A percentile compares a stretch with the other conserved stretches of the same genome.
Conservation (phyloP, 1,140 invertebrate genomes). For the Macrotrachela quadricornifera region DNA sequence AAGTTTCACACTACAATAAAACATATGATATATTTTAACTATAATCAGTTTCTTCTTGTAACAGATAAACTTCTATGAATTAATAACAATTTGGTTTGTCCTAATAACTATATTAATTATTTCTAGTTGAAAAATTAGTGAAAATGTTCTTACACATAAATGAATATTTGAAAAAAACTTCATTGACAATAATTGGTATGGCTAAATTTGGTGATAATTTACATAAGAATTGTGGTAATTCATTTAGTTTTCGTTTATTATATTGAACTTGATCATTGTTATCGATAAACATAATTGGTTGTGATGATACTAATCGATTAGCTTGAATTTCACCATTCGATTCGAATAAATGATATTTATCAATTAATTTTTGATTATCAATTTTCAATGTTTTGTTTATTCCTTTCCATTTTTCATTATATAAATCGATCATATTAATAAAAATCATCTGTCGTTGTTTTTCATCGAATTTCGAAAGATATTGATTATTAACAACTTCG, state of each 20-base stretch:
- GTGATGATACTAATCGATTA: background rate
- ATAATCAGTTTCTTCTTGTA: background rate
- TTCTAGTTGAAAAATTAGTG: background rate
- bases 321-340: background rate
- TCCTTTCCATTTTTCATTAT: conserved; percentile 7
- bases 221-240: background rate
- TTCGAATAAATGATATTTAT: too few relatives aligned
- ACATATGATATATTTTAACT: background rate
- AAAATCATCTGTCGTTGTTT: background rate
- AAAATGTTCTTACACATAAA: background rate
- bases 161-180: background rate
- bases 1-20: background rate
- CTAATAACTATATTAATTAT: background rate
- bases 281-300: conserved; percentile 1
- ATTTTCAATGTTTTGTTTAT: conserved; percentile 5
- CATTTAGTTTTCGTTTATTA: conserved; percentile 5
- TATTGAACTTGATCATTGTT: background rate
- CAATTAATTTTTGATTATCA: background rate
- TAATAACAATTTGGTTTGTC: background rate
- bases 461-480: background rate
- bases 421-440: conserved; percentile 6
- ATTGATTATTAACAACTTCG: conserved; percentile 5
- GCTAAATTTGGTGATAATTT: background rate
- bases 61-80: background rate
- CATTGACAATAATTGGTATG: background rate